A percentile compares a stretch with the other conserved stretches of the same genome.
Evolutionary conservation across 2,797 vertebrate genomes (phyloP).

Genomic region (Leptodactylus fallax): DNA sequence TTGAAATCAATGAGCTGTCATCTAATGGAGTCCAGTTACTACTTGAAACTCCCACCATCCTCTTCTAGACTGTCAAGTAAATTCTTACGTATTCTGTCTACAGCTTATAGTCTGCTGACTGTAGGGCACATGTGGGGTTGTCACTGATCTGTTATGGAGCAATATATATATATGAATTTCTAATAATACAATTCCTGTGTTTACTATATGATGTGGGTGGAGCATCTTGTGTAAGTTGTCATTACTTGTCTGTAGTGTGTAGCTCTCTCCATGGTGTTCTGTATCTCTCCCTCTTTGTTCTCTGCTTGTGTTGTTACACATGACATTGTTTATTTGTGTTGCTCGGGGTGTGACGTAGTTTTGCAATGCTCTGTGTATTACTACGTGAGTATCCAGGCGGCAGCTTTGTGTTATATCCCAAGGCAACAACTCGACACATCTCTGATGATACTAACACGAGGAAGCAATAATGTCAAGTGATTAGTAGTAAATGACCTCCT

Average conservation of each 20-base stretch:
- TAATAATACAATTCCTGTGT: no score
- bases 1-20: no score
- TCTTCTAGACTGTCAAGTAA: no score
- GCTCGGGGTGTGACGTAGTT: neutral
- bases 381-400: constrained; percentile 11
- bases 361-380: neutral
- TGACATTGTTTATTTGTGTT: constrained; percentile 13
- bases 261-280: neutral
- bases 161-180: no score
- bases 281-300: neutral
- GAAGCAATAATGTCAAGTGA: constrained; percentile 3
- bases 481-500: neutral
- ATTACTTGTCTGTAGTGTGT: neutral
- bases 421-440: neutral
- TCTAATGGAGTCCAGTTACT: no score
- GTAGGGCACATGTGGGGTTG: no score
- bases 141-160: no score
- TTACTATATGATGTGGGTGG: no score
- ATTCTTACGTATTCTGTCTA: no score
- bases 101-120: no score
- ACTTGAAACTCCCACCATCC: no score
- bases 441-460: neutral
- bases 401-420: constrained; percentile 5
- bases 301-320: neutral
- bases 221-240: no score